phyloP scores from a whole-genome alignment of 2,113 vertebrate species.

The Corythoichthys haematopterus region DNA sequence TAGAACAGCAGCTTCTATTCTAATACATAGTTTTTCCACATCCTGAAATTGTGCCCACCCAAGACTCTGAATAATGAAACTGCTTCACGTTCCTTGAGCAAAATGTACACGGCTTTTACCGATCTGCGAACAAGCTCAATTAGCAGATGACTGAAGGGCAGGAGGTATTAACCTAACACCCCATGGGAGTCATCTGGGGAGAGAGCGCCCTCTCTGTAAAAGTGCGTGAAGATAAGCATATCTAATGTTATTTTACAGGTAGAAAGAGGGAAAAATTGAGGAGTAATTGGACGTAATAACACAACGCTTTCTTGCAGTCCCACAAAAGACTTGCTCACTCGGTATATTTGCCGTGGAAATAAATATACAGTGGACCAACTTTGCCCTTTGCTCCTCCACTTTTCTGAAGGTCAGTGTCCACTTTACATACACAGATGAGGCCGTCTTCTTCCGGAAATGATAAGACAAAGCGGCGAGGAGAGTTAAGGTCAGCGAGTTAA shows the following conservation, averaged over 20 bases:
- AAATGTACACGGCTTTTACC: constrained; percentile 31
- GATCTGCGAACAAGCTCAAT: constrained; percentile 41
- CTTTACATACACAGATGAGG: constrained; percentile 77
- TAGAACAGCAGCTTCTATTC: too few species aligned
- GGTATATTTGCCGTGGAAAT: constrained; percentile 55
- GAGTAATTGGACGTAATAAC: constrained; percentile 78
- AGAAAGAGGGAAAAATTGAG: constrained; percentile 73
- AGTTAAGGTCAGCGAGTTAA: constrained; percentile 76
- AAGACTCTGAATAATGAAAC: not conserved
- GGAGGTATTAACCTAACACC: constrained; percentile 44
- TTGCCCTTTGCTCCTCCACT: constrained; percentile 66
- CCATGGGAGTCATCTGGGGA: constrained; percentile 57
- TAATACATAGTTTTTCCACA: not conserved
- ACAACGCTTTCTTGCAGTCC: constrained; percentile 63
- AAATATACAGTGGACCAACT: constrained; percentile 73
- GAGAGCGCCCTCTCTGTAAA: constrained; percentile 44
- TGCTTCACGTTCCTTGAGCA: constrained; percentile 23
- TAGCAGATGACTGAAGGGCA: constrained; percentile 49
- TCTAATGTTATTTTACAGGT: constrained; percentile 79
- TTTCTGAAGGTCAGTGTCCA: constrained; percentile 69
- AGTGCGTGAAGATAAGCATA: constrained; percentile 70
- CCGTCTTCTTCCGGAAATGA: constrained; percentile 70
- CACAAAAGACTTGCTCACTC: constrained; percentile 19
- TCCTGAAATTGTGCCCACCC: not conserved
- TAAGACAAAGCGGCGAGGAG: constrained; percentile 72